A percentile compares a stretch with the other conserved stretches of the same genome.
Conservation (phyloP, 2,888 invertebrate genomes). For the Leucania comma region DNA sequence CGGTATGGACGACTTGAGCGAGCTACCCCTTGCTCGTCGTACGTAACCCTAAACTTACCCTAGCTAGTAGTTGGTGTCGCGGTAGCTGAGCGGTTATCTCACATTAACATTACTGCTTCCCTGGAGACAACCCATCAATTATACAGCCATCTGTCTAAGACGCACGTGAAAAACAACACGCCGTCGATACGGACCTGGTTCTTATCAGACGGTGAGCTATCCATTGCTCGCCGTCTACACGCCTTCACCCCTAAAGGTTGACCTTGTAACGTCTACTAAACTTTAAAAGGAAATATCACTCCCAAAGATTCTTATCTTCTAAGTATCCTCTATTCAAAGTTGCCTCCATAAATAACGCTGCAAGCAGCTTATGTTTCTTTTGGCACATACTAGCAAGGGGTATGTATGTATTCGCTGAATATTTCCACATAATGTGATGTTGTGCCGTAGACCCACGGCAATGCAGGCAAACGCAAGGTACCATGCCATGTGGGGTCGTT, state of each 20-base stretch:
- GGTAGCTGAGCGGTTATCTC: no score
- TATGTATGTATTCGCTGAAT: slow-evolving; percentile 27
- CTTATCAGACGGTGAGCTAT: not conserved
- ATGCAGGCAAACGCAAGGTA: slow-evolving; percentile 87
- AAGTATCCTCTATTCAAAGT: not conserved
- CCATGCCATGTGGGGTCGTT: slow-evolving; percentile 79
- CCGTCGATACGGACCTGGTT: no score
- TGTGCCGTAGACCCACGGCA: slow-evolving; percentile 74
- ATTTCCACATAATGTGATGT: slow-evolving; percentile 46
- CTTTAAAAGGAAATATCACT: not conserved
- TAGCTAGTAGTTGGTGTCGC: no score
- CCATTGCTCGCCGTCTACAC: not conserved
- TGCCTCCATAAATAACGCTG: not conserved
- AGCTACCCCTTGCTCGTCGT: no score
- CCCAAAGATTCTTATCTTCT: not conserved
- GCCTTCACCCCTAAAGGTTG: not conserved
- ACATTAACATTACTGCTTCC: no score
- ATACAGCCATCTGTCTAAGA: not conserved
- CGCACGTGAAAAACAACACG: no score
- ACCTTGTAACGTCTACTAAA: not conserved
- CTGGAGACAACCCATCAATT: not conserved
- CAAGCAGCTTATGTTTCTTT: not conserved
- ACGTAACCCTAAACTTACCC: no score
- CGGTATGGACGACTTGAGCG: no score
- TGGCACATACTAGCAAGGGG: not conserved